A percentile compares a stretch with the other conserved stretches of the same genome.
phyloP scores from a whole-genome alignment of 2,113 vertebrate genomes.

The Odontesthes bonariensis region DNA sequence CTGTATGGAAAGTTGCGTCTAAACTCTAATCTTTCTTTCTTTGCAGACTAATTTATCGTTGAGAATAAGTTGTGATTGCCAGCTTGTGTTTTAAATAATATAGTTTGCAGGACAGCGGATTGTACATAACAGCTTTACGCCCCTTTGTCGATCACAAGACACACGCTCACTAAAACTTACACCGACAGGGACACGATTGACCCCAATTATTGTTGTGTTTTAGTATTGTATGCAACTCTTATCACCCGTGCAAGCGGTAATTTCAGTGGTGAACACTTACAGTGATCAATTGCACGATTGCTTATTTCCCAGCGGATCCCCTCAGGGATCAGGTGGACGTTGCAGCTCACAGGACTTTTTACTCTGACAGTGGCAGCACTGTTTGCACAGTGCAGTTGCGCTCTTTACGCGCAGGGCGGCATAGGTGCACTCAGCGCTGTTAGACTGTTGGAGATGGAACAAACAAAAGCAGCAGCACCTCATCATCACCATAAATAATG shows the following conservation, averaged over 20 bases:
- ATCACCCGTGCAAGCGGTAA: slow-evolving; percentile 40
- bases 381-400: slow-evolving; percentile 55
- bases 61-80: background rate
- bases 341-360: slow-evolving; percentile 32
- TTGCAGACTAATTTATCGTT: slow-evolving; percentile 17
- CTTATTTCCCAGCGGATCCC: slow-evolving; percentile 41
- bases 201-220: background rate
- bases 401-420: slow-evolving; percentile 62
- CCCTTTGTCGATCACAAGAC: background rate
- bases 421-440: slow-evolving; percentile 20
- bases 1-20: slow-evolving; percentile 50
- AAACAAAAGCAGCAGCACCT: slow-evolving; percentile 9
- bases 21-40: background rate
- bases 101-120: background rate
- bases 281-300: slow-evolving; percentile 62
- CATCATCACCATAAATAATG: slow-evolving; percentile 16
- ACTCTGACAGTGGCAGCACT: slow-evolving; percentile 46
- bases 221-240: background rate
- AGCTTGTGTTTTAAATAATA: background rate
- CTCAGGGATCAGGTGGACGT: slow-evolving; percentile 23
- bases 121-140: background rate
- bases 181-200: background rate
- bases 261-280: slow-evolving; percentile 16
- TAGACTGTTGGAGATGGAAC: slow-evolving; percentile 1
- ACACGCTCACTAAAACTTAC: background rate